Conservation (phyloP, 92 coral and sea anemone genomes). For the Actinostola sp. region DNA sequence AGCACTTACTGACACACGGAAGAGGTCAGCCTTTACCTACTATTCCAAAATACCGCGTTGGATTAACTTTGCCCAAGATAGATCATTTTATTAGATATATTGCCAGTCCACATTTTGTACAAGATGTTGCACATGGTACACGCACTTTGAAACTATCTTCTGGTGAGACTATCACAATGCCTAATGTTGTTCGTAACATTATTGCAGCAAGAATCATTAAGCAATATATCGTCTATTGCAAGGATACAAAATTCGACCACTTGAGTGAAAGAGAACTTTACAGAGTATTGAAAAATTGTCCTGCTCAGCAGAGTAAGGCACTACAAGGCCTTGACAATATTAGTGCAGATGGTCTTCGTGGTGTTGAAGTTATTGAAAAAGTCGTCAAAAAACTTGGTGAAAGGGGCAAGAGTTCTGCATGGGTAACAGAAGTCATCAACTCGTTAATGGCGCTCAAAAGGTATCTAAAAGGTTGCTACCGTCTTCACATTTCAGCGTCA, state of each 20-base stretch:
- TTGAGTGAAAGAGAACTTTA: constrained; percentile 55
- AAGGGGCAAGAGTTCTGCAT: constrained; percentile 25
- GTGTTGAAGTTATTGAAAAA: constrained; percentile 37
- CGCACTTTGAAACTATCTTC: constrained; percentile 39
- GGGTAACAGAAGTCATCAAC: constrained; percentile 37
- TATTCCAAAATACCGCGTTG: constrained; percentile 48
- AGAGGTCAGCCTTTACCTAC: constrained; percentile 48
- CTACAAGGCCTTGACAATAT: constrained; percentile 58
- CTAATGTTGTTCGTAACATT: constrained; percentile 48
- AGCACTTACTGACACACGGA: constrained; percentile 33
- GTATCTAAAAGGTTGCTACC: constrained; percentile 50
- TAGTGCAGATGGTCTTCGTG: constrained; percentile 49
- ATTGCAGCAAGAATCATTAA: constrained; percentile 50
- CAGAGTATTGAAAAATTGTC: constrained; percentile 41
- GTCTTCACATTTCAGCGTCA: constrained; percentile 38
- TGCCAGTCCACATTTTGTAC: constrained; percentile 47
- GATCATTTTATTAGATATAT: constrained; percentile 55
- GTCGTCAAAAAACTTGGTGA: constrained; percentile 41
- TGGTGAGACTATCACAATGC: constrained; percentile 50
- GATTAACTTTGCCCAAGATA: constrained; percentile 47
- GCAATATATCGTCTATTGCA: constrained; percentile 48
- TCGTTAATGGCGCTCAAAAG: constrained; percentile 37
- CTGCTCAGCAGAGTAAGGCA: constrained; percentile 56
- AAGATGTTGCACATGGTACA: constrained; percentile 58
- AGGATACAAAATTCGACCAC: constrained; percentile 40